Percentiles rank a stretch among this genome's conserved stretches.
phyloP scores from a whole-genome alignment of 2,113 vertebrate genomes.

The Elanus axillaris region DNA sequence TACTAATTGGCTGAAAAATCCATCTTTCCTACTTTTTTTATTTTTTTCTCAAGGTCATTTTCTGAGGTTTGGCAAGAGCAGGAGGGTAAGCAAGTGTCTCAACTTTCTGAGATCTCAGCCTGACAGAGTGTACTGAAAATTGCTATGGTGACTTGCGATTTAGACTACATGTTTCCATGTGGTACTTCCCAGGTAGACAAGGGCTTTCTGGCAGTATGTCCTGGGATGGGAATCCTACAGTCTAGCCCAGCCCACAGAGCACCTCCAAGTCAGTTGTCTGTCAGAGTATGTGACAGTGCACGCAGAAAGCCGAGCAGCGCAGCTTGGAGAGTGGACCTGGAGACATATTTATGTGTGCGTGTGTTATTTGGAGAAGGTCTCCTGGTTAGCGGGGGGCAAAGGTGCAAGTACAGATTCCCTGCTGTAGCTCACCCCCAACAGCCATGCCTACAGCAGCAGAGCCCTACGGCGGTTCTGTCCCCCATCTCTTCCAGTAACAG shows the following conservation, averaged over 20 bases:
- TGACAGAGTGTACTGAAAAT: neutral
- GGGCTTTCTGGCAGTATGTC: neutral
- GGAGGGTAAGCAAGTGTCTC: neutral
- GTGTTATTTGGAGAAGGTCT: neutral
- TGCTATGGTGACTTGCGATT: neutral
- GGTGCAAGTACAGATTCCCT: neutral
- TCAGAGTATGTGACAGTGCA: neutral
- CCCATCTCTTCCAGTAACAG: neutral
- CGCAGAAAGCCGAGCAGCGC: neutral
- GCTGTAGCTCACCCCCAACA: neutral
- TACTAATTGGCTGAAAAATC: conserved; percentile 58
- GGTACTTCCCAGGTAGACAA: neutral
- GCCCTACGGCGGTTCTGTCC: neutral
- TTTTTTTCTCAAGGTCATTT: conserved; percentile 3
- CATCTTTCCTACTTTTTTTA: neutral
- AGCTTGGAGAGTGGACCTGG: neutral
- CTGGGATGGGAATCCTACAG: neutral
- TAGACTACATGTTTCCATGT: fast-evolving
- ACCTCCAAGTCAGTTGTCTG: neutral
- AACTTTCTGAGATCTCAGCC: neutral
- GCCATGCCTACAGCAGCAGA: neutral
- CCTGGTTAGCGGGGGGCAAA: neutral
- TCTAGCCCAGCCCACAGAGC: too few relatives aligned
- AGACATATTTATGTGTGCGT: neutral
- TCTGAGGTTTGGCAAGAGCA: conserved; percentile 18